A percentile compares a stretch with the other conserved stretches of the same genome.
Evolutionary conservation across 1,140 invertebrate genomes (phyloP).

Genomic region (Sycophaga agraensis): DNA sequence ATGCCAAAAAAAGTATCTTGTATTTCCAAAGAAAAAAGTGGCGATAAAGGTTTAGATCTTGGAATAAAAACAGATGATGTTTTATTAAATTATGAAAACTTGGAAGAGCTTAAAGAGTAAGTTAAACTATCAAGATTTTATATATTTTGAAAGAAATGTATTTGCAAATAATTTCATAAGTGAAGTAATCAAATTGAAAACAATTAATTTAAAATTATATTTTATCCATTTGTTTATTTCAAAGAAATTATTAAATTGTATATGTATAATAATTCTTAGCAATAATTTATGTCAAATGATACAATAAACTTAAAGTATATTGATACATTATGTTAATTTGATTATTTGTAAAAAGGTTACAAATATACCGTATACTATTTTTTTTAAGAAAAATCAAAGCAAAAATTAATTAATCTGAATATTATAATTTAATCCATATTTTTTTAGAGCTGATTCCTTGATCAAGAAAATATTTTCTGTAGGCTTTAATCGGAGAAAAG

Average conservation of each 20-base stretch:
- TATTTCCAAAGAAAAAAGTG: constrained; percentile 59
- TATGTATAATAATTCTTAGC: too few species aligned
- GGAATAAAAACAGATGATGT: constrained; percentile 49
- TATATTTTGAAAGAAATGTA: not conserved
- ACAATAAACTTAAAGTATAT: not conserved
- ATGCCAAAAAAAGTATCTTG: constrained; percentile 61
- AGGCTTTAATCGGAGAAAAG: constrained; percentile 54
- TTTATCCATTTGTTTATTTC: not conserved
- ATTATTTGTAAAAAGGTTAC: not conserved
- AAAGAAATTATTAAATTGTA: too few species aligned
- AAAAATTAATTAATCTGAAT: too few species aligned
- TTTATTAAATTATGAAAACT: constrained; percentile 48
- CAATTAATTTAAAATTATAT: not conserved
- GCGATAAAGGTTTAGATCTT: constrained; percentile 58
- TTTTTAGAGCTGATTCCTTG: constrained; percentile 57
- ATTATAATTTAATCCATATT: constrained; percentile 33
- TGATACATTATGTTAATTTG: not conserved
- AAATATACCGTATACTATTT: not conserved
- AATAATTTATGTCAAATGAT: too few species aligned
- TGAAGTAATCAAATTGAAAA: too few species aligned
- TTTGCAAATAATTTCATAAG: too few species aligned
- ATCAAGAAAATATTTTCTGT: constrained; percentile 63
- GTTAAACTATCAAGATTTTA: not conserved
- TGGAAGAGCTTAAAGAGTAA: constrained; percentile 61
- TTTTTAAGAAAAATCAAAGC: not conserved